Conservation (phyloP, 2,888 invertebrate genomes). For the Synanthedon andrenaeformis region DNA sequence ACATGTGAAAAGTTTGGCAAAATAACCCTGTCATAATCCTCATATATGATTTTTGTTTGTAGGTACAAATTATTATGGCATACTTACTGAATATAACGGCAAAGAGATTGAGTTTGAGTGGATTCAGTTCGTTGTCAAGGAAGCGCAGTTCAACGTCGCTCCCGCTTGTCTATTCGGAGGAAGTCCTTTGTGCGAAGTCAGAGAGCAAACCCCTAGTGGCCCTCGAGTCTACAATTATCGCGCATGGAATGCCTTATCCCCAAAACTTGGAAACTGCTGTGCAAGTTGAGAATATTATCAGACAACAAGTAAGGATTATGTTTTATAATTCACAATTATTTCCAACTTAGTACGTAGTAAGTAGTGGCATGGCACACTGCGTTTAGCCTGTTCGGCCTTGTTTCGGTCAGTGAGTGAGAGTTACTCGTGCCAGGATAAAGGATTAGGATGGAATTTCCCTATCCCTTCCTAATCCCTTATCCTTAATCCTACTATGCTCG, state of each 20-base stretch:
- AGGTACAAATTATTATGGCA: constrained; percentile 26
- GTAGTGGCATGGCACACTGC: no score
- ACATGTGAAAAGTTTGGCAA: no score
- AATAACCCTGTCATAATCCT: no score
- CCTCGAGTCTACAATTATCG: constrained; percentile 96
- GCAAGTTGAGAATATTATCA: constrained; percentile 83
- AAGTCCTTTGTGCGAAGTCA: constrained; percentile 75
- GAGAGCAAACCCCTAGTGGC: constrained; percentile 85
- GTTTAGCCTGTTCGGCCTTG: no score
- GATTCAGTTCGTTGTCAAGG: constrained; percentile 16
- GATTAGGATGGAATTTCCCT: no score
- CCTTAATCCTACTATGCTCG: no score
- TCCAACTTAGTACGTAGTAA: background rate
- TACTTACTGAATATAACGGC: constrained; percentile 29
- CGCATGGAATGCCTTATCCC: constrained; percentile 98
- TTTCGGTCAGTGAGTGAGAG: no score
- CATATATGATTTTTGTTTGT: no score
- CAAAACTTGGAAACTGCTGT: constrained; percentile 88
- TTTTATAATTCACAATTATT: background rate
- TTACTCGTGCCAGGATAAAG: no score
- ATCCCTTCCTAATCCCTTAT: no score
- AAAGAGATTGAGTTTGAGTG: constrained; percentile 18
- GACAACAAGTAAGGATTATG: constrained; percentile 68
- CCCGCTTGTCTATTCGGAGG: constrained; percentile 57
- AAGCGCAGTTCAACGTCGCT: constrained; percentile 17